Percentiles rank a stretch among this genome's conserved stretches.
Conservation (phyloP, 2,888 invertebrate genomes). For the Stegana nigrithorax region DNA sequence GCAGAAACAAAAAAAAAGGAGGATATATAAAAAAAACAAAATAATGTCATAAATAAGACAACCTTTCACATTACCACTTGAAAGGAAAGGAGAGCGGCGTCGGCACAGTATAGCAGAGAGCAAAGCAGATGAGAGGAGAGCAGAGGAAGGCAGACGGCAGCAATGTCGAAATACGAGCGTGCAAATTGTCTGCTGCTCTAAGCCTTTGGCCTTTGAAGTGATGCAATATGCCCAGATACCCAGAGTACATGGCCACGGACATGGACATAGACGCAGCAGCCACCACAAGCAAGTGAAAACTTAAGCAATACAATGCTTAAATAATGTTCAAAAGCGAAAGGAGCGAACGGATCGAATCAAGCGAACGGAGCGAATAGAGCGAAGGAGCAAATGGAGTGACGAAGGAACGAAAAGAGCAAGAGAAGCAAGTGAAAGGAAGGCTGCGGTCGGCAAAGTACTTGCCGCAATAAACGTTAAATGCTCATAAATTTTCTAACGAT, state of each 20-base stretch:
- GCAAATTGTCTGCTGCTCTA: conserved; percentile 1
- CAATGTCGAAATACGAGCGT: not conserved
- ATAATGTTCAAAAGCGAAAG: not conserved
- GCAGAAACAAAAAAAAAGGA: no score
- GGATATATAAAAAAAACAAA: no score
- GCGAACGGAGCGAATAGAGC: no score
- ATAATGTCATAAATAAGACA: conserved; percentile 13
- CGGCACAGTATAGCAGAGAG: no score
- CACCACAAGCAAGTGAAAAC: not conserved
- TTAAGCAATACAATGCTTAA: conserved; percentile 2
- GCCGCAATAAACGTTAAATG: conserved; percentile 15
- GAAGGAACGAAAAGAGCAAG: not conserved
- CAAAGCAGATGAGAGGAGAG: not conserved
- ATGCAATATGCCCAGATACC: not conserved
- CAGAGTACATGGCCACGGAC: no score
- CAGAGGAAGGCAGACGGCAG: not conserved
- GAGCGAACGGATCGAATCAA: not conserved
- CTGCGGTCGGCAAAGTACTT: not conserved
- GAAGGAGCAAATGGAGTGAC: not conserved
- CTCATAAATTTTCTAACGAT: conserved; percentile 8
- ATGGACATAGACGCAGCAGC: not conserved
- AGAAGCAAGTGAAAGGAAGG: not conserved
- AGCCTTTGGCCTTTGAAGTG: not conserved
- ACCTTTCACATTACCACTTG: not conserved
- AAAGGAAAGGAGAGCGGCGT: no score